Conservation (phyloP, 2,113 vertebrate species). For the Ploceus nigricollis region DNA sequence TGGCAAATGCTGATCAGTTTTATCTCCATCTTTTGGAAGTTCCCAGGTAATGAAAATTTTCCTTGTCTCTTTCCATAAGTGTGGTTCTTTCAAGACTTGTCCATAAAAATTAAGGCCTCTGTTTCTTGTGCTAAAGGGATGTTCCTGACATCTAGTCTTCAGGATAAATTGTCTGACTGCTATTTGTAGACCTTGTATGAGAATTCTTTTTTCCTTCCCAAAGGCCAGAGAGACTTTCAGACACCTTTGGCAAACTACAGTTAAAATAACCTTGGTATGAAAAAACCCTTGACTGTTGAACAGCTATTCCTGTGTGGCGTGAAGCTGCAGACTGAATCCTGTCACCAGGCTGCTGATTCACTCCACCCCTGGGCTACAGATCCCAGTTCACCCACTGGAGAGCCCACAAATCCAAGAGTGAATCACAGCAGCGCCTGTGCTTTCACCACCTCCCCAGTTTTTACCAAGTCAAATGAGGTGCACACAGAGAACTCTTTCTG, state of each 20-base stretch:
- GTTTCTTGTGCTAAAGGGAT: neutral
- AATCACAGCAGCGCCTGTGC: neutral
- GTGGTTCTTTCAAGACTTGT: neutral
- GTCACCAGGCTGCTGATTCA: neutral
- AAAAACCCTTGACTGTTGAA: neutral
- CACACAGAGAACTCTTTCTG: neutral
- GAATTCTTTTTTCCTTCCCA: neutral
- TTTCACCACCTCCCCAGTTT: neutral
- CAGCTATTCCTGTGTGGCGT: neutral
- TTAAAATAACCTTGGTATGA: neutral
- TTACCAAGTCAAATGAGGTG: neutral
- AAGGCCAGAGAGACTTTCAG: neutral
- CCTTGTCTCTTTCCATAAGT: neutral
- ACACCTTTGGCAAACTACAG: neutral
- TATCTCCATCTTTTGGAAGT: slow-evolving; percentile 82
- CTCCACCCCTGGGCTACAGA: neutral
- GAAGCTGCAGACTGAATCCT: neutral
- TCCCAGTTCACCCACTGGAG: neutral
- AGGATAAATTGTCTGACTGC: neutral
- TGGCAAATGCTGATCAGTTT: slow-evolving; percentile 85
- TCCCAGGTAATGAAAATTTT: slow-evolving; percentile 74
- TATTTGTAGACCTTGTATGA: neutral
- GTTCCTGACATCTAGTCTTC: neutral
- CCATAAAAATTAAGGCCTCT: neutral
- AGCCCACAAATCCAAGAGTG: neutral